Evolutionary conservation across 2,888 invertebrate species (phyloP).

Genomic region (Ischnura elegans): DNA sequence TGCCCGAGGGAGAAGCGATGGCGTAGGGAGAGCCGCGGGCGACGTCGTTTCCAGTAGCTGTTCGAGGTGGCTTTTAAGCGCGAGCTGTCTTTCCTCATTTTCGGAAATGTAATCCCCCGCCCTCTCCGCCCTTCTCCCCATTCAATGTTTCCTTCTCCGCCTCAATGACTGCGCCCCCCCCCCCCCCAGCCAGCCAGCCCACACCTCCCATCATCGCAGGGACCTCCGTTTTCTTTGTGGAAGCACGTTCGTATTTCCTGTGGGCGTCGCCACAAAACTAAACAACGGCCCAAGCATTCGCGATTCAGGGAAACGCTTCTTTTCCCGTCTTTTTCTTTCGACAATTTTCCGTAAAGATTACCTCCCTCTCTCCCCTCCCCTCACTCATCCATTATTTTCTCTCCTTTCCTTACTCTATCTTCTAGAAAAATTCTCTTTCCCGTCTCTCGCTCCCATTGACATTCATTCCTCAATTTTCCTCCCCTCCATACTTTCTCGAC

Average conservation of each 20-base stretch:
- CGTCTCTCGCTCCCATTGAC: conserved; percentile 45
- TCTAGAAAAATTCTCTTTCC: background rate
- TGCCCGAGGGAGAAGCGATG: background rate
- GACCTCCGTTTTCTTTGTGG: conserved; percentile 1
- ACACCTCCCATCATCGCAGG: background rate
- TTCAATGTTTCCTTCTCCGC: background rate
- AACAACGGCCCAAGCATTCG: background rate
- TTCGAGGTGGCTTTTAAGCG: background rate
- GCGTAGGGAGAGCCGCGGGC: background rate
- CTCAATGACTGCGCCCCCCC: background rate
- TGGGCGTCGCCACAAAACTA: conserved; percentile 50
- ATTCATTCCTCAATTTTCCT: conserved; percentile 40
- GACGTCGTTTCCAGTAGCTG: conserved; percentile 34
- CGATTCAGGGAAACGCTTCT: conserved; percentile 6
- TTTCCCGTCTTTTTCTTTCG: background rate
- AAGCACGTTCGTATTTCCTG: conserved; percentile 41
- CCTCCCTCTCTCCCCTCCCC: background rate
- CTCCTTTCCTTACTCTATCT: background rate
- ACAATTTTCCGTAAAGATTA: conserved; percentile 18
- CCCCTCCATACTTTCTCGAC: background rate
- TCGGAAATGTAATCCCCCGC: background rate
- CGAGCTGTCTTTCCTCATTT: background rate
- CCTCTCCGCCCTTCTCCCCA: background rate
- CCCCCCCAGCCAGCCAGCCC: background rate
- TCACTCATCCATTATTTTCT: background rate